These are phyloP conservation scores for Falcaria lacertinaria DNA, from an alignment of 2,888 invertebrate genomes.

Conservation along the genomic window DNA sequence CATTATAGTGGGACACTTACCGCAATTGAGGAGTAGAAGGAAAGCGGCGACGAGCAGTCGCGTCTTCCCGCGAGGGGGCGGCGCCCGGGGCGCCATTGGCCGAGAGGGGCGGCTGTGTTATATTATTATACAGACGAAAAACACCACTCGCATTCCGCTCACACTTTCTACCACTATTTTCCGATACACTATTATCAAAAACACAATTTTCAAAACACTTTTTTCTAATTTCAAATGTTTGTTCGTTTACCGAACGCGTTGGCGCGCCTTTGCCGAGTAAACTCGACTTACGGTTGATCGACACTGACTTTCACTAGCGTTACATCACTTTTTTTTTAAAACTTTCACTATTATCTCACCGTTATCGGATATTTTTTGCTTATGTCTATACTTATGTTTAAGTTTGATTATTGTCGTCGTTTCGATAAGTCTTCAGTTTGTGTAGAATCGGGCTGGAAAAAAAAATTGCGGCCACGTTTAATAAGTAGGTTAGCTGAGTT, in stretches of 20 bases:
- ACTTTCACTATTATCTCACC: constrained; percentile 29
- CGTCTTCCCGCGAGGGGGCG: constrained; percentile 62
- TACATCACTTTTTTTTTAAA: constrained; percentile 33
- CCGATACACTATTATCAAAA: not conserved
- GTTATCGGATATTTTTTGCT: not conserved
- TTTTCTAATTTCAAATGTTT: not conserved
- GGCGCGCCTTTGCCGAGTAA: not conserved
- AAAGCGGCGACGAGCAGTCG: constrained; percentile 42
- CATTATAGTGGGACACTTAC: constrained; percentile 53
- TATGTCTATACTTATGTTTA: not conserved
- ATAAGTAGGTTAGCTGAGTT: not conserved
- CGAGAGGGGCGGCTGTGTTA: constrained; percentile 62
- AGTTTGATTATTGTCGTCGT: constrained; percentile 2
- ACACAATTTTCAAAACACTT: not conserved
- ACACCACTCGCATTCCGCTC: constrained; percentile 29
- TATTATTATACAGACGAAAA: constrained; percentile 45
- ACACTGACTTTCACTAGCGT: constrained; percentile 54
- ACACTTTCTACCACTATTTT: constrained; percentile 15
- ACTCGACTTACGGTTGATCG: constrained; percentile 28
- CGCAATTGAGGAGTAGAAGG: constrained; percentile 48
- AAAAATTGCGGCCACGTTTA: not conserved
- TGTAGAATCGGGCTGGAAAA: not conserved
- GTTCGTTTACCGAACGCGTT: constrained; percentile 1
- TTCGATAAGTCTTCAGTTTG: not conserved
- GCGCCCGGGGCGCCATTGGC: constrained; percentile 66